Evolutionary conservation across 2,113 vertebrate species (phyloP), one percentile per base, ranked within the genome.

Genomic region (Nothoprocta perdicaria): DNA sequence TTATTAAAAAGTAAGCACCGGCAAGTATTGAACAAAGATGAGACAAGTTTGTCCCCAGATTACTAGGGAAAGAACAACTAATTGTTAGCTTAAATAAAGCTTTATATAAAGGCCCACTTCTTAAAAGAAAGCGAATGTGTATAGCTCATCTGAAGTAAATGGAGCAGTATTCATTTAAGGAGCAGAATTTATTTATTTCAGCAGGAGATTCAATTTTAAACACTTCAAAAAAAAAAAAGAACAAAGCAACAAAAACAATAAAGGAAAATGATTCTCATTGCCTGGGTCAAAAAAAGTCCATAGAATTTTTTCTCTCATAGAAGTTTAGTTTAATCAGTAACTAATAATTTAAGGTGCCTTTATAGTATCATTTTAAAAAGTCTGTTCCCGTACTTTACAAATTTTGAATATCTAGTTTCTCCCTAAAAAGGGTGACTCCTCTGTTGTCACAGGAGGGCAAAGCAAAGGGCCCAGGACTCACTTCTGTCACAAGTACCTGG

Each of bases 51-150:
- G 52, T 84, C 71, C 66, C 66, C 43, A 84, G 16, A 79, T 79
- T 57, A 67, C 75, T 46, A 79, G 10, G 43, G 84, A 84, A 90
- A 81, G 71, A 81, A 53, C 46, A 89, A 91, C 74, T 57, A 74
- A 94, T 81, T 40, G 65, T 69, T 84, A 77, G 11, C 45, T 86
- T 29, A 55, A 55, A 55, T 55, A 27, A 29, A 55, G 27, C 27
- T 71, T 93, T 90, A 86, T 94, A 83, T 73, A 77, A 77, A 88
- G 69, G 10, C 14, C 40, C 61, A 33, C 33, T 84, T 88, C 77
- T 74, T 84, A 65, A 92, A 92, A 18, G 2, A 0, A 18, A 75
- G 86, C 46, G 2, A 67, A 84, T 76, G 75, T 57, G 29, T 81
- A 79, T 26, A 93, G 23, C 23, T 91, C 40, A 76, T 46, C 48